phyloP scores from a whole-genome alignment of 2,888 invertebrate species.

The Liodrosophila aerea region DNA sequence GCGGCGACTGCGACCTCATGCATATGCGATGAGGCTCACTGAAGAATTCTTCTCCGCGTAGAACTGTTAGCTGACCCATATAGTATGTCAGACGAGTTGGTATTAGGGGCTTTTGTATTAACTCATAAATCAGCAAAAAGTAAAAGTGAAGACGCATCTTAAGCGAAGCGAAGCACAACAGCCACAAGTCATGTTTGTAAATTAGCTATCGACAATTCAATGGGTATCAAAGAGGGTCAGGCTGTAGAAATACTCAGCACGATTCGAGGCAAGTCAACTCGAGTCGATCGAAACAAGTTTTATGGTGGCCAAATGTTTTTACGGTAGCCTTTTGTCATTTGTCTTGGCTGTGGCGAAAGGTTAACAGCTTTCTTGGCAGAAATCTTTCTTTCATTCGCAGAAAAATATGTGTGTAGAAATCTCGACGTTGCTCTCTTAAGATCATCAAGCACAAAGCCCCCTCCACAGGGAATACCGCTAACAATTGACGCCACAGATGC shows the following conservation, averaged over 20 bases:
- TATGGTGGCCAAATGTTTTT: slow-evolving; percentile 32
- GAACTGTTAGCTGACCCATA: slow-evolving; percentile 69
- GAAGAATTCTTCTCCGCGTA: slow-evolving; percentile 44
- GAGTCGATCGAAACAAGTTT: slow-evolving; percentile 15
- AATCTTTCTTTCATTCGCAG: slow-evolving; percentile 9
- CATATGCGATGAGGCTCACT: slow-evolving; percentile 60
- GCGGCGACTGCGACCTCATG: slow-evolving; percentile 40
- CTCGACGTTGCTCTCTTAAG: slow-evolving; percentile 34
- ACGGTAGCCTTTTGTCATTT: slow-evolving; percentile 76
- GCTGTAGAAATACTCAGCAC: slow-evolving; percentile 6
- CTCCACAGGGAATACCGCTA: slow-evolving; percentile 56
- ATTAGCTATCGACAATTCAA: slow-evolving; percentile 54
- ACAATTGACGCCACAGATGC: slow-evolving; percentile 22
- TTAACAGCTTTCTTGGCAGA: slow-evolving; percentile 71
- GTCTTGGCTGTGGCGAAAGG: slow-evolving; percentile 58
- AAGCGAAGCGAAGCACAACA: slow-evolving; percentile 11
- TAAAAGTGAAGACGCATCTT: slow-evolving; percentile 58
- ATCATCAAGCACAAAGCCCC: slow-evolving; percentile 35
- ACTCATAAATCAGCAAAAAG: slow-evolving; percentile 51
- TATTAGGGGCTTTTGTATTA: slow-evolving; percentile 26
- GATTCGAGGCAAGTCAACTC: slow-evolving; percentile 14
- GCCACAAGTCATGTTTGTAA: slow-evolving; percentile 22
- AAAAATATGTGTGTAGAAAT: slow-evolving; percentile 48
- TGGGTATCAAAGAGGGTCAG: slow-evolving; percentile 56
- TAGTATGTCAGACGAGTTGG: slow-evolving; percentile 16